Base-by-base conservation (phyloP, 2,113 vertebrate species). In the Xiphophorus maculatus region DNA sequence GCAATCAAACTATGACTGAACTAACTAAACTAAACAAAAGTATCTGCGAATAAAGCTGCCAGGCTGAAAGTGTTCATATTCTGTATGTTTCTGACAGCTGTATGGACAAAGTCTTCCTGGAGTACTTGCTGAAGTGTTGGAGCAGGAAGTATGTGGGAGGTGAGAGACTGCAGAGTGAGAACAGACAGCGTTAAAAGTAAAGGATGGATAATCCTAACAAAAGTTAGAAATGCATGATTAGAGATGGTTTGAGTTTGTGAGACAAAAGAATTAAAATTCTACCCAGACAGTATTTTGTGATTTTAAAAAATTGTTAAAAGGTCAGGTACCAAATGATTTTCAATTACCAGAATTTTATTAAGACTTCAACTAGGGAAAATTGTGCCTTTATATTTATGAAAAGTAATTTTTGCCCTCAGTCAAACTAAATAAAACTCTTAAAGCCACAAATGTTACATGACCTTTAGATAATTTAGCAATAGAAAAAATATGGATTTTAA, bases 101-200 rank as follows among this genome's bases (percentile, higher is more conserved):
- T 61, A 42, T 72, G 70, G 70, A n/a, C 14, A 27, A 27, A n/a
- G 42, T 40, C 35, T 72, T 35, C 29, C 14, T 35, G 28, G 58
- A 62, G 62, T 35, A 71, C 11, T 69, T 25, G 67, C 68, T 69
- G 68, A 69, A 54, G 40, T 4, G 19, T 22, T 69, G 7, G 30
- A 22, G 25, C 25, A 4, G 69, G 27, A 60, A 61, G 28, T 27
- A 71, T n/a, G 33, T 71, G 69, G 54, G 69, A 71, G 69, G 69
- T 29, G 58, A 71, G 12, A 62, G 37, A 27, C 58, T 28, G 30
- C 11, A 29, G 58, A 62, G 25, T 61, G 54, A 71, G 69, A 40
- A 32, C 15, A 71, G 33, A 71, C 4, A 66, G 19, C 11, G 3
- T 66, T 27, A 66, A n/a, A 66, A 27, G 33, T 5, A 13, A 42